Percentiles rank a stretch among this genome's conserved stretches.
These are phyloP conservation scores for Drosophila albomicans DNA, from an alignment of 1,140 invertebrate genomes.

Conservation along the genomic window DNA sequence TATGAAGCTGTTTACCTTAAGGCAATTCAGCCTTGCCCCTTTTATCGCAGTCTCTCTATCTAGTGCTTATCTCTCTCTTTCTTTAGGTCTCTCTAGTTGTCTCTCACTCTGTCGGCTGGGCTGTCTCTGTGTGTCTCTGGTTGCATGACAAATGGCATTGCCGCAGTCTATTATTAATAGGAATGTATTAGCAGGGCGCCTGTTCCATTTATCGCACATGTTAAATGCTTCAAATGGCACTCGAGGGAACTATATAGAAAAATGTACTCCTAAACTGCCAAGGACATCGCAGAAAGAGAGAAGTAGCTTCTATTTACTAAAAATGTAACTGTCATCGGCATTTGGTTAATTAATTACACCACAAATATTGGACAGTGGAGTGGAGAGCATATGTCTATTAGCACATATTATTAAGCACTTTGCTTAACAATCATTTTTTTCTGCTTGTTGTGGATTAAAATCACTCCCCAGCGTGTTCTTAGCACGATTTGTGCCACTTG, in stretches of 20 bases:
- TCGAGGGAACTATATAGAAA: conserved; percentile 70
- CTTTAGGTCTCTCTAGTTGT: not conserved
- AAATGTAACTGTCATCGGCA: conserved; percentile 61
- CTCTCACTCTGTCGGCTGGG: not conserved
- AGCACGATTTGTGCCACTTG: conserved; percentile 58
- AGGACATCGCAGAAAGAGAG: conserved; percentile 36
- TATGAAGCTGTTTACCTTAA: conserved; percentile 57
- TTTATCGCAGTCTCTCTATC: conserved; percentile 9
- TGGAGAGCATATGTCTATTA: conserved; percentile 34
- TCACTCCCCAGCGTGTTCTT: conserved; percentile 51
- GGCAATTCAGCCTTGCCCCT: conserved; percentile 23
- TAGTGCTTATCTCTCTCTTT: not conserved
- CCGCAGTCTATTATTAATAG: conserved; percentile 75
- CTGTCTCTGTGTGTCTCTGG: not conserved
- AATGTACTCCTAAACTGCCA: conserved; percentile 29
- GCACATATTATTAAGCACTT: conserved; percentile 57
- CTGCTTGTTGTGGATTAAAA: conserved; percentile 20
- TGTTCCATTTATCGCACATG: conserved; percentile 79
- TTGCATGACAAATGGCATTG: conserved; percentile 75
- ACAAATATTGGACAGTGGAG: conserved; percentile 28
- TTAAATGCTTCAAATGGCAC: conserved; percentile 63
- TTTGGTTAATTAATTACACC: conserved; percentile 62
- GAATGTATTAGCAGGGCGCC: conserved; percentile 66
- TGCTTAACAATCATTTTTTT: conserved; percentile 22
- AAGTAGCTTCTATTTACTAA: conserved; percentile 18